Base-by-base conservation (phyloP, 37 sponge, comb jelly and placozoan species). In the Spongia lamella region DNA sequence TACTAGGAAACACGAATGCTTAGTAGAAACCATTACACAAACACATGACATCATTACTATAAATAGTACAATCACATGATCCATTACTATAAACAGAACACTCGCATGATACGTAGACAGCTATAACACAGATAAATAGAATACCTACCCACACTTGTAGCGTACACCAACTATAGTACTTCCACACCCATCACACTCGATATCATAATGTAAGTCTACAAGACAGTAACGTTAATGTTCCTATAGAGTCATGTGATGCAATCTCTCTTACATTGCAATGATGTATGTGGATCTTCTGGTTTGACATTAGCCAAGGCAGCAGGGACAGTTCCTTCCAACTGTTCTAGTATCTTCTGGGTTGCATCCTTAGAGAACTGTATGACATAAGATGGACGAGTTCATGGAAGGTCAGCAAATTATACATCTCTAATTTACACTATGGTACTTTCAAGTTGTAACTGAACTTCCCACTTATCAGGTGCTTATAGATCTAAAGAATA, bases 141-240 rank as follows among this genome's bases (percentile, higher is more conserved):
- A 29, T 3, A 88, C 85, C 69, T 55, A 90, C 93, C 93, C 93
- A 68, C 93, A 93, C 83, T 93, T 93, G 86, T 88, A 93, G 21
- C 93, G 56, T 31, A 68, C 60, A 24, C 93, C 93, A 5, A 73
- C 53, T 35, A 93, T 71, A 27, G 72, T 37, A 16, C 58, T 60
- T 32, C 84, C 49, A 79, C 93, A 93, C 27, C 56, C 37, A 56
- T 84, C 88, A 68, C 93, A 93, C n/a, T 78, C 73, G 35, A 93
- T 64, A 19, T 77, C 82, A 36, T 35, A 55, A 71, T 90, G 88
- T 25, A 70, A 43, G 9, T 13, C 47, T 43, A 43, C 47, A 43
- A 43, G 9, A 43, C 9, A 43, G 47, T 43, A 43, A 43, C 47
- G n/a, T n/a, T n/a, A n/a, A n/a, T n/a, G n/a, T n/a, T n/a, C n/a